phyloP scores from a whole-genome alignment of 2,113 vertebrate genomes.

The Pomatorhinus ruficollis region DNA sequence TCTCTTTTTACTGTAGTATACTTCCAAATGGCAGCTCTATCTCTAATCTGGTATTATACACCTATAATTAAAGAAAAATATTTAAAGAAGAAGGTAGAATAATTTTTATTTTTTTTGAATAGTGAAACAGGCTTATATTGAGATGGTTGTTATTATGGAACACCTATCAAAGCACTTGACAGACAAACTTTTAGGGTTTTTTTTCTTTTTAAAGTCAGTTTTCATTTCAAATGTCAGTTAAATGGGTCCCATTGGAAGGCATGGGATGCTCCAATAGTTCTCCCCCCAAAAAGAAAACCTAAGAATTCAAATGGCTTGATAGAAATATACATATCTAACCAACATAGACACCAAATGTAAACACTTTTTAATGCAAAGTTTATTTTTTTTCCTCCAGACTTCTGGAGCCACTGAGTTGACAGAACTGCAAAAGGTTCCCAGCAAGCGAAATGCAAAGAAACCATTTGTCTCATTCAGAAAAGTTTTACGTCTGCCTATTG shows the following conservation, averaged over 20 bases:
- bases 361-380: background rate
- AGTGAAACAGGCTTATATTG: background rate
- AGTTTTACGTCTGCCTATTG: background rate
- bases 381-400: background rate
- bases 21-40: background rate
- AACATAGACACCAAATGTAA: background rate
- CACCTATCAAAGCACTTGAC: background rate
- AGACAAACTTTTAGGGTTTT: background rate
- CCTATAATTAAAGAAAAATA: constrained; percentile 7
- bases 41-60: background rate
- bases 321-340: background rate
- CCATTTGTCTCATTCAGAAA: background rate
- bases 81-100: background rate
- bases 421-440: background rate
- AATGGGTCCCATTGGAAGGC: background rate
- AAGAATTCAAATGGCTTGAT: background rate
- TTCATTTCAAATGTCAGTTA: background rate
- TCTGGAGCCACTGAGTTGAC: background rate
- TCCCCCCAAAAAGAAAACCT: background rate
- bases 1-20: background rate
- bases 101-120: background rate
- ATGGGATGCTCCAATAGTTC: background rate
- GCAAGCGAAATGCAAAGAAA: background rate
- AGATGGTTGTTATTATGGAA: background rate
- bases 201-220: background rate